These are phyloP conservation scores for Pristionchus arcanus DNA, from an alignment of 2,888 invertebrate species.

Conservation along the genomic window DNA sequence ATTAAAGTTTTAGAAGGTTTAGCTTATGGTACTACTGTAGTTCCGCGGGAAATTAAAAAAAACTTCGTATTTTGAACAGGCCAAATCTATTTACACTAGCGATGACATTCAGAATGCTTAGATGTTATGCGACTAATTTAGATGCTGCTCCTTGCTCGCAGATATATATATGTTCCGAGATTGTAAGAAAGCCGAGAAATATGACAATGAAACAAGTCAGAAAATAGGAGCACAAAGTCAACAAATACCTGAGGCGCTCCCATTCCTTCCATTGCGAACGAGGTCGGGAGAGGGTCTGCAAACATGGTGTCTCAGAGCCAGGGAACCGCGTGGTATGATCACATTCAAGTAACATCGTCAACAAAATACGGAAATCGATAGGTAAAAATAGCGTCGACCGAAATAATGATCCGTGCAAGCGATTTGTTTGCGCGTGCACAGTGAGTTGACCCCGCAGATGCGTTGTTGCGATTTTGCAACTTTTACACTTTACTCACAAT, in stretches of 20 bases:
- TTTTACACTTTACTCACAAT: neutral
- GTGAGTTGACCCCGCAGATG: neutral
- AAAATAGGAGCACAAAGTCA: neutral
- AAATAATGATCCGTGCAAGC: neutral
- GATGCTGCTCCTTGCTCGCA: no score
- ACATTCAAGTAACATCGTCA: neutral
- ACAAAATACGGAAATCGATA: conserved; percentile 16
- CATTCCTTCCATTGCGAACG: conserved; percentile 47
- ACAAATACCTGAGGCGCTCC: neutral
- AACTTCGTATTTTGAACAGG: no score
- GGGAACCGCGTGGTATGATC: conserved; percentile 25
- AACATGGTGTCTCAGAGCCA: neutral
- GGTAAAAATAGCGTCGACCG: neutral
- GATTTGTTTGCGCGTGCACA: neutral
- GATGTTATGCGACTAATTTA: no score
- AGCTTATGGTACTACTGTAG: no score
- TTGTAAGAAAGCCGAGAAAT: neutral
- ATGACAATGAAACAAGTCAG: neutral
- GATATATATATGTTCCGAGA: no score
- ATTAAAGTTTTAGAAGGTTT: no score
- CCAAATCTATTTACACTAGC: no score
- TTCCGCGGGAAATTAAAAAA: no score
- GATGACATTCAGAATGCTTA: no score
- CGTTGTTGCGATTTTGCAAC: neutral
- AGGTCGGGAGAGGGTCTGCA: neutral